Conservation (phyloP, 2,113 vertebrate genomes). For the Cheirogaleus medius region DNA sequence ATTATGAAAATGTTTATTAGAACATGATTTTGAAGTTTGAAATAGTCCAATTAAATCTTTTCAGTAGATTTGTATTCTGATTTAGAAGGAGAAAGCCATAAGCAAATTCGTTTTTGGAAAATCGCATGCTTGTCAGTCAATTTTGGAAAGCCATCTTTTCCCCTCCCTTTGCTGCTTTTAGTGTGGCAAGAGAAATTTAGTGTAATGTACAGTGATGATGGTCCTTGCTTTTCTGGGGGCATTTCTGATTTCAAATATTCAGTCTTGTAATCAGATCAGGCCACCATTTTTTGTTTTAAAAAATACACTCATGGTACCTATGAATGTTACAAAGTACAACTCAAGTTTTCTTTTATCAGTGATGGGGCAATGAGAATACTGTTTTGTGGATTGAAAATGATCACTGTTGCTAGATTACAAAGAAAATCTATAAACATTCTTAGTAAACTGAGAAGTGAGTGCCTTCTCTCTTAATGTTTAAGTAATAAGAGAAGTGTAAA, state of each 20-base stretch:
- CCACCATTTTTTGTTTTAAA: not conserved
- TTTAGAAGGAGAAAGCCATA: not conserved
- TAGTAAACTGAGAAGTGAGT: not conserved
- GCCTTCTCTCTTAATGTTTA: not conserved
- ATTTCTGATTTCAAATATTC: constrained; percentile 28
- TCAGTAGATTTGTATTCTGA: constrained; percentile 4
- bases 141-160: constrained; percentile 4
- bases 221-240: not conserved
- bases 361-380: not conserved
- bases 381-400: not conserved
- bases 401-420: not conserved
- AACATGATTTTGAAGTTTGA: constrained; percentile 40
- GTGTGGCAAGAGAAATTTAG: not conserved
- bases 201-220: not conserved
- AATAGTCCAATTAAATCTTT: not conserved
- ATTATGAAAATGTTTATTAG: not conserved
- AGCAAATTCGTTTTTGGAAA: not conserved
- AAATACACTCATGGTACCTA: not conserved
- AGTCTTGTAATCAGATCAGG: not conserved
- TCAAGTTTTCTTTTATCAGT: not conserved
- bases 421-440: not conserved
- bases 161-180: not conserved
- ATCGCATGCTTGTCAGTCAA: not conserved
- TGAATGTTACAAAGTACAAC: not conserved
- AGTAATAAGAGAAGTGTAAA: constrained; percentile 41